Evolutionary conservation across 2,888 invertebrate genomes (phyloP), one percentile per base, ranked within the genome.

Genomic region (Hyposoter didymator): DNA sequence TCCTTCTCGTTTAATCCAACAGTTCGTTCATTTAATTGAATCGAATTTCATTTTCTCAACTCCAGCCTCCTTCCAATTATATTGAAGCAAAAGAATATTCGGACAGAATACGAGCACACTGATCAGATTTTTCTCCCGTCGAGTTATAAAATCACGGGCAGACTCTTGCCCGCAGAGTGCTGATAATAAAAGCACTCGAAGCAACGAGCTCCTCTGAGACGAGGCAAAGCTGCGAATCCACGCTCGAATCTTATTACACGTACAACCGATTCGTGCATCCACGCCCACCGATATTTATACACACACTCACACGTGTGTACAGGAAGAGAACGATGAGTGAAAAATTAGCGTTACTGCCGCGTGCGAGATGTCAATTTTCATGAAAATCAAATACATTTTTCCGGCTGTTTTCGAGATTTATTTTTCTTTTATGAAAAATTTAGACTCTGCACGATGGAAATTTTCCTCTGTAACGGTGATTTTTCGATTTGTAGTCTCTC

Each of bases 101-200:
- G 8, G 22, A 69, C 19, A 28, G 32, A 82, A 69, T 62, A 74
- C 73, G 78, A 82, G 84, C 66, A 73, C 28, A 49, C 76, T 73
- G 76, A 73, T 78, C 81, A 67, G 62, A 78, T 81, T 84, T 55
- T 17, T 78, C 52, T 47, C 45, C 45, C 19, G 55, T 76, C 49
- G 47, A 66, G 52, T 62, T 47, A 43, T 64, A 55, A 73, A 74
- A 81, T 82, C 70, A 64, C 32, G 39, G 69, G 10, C 47, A 39
- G n/a, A 67, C 59, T 84, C 19, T 43, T 35, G 47, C 64, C 69
- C 49, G 35, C 62, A 55, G 32, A 55, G 75, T 69, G 55, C 75
- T 66, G 64, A 43, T 72, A 76, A 76, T 80, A 59, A 80, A 81
- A 81, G 84, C 81, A 78, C 84, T 81, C 81, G 55, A 35, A 67